phyloP scores from a whole-genome alignment of 2,797 vertebrate species.

The Notolabrus celidotus region DNA sequence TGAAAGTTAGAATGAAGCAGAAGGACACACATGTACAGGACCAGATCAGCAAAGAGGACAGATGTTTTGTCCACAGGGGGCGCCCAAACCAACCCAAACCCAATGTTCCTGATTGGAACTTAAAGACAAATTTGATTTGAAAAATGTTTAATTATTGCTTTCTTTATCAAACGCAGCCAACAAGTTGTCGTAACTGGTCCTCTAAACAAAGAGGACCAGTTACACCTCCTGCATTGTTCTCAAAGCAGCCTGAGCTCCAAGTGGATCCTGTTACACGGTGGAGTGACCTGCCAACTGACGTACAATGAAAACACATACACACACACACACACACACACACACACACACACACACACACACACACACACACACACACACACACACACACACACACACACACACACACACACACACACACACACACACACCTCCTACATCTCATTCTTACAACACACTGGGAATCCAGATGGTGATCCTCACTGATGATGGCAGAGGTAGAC shows the following conservation, averaged over 20 bases:
- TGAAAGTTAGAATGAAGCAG: too few species aligned
- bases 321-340: constrained; percentile 17
- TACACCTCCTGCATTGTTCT: constrained; percentile 54
- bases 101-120: too few species aligned
- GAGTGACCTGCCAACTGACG: constrained; percentile 47
- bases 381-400: constrained; percentile 4
- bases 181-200: too few species aligned
- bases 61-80: too few species aligned
- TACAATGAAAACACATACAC: constrained; percentile 16
- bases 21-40: too few species aligned
- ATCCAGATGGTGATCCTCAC: not conserved
- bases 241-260: constrained; percentile 30
- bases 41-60: too few species aligned
- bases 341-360: constrained; percentile 6
- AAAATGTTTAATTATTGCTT: too few species aligned
- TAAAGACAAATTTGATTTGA: too few species aligned
- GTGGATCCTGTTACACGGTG: constrained; percentile 49
- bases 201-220: constrained; percentile 25
- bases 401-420: not conserved
- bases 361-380: not conserved
- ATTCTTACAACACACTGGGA: not conserved
- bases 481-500: too few species aligned
- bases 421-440: too few species aligned
- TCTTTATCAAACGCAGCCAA: too few species aligned
- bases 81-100: too few species aligned